phyloP scores from a whole-genome alignment of 2,113 vertebrate species.

The Phainopepla nitens region DNA sequence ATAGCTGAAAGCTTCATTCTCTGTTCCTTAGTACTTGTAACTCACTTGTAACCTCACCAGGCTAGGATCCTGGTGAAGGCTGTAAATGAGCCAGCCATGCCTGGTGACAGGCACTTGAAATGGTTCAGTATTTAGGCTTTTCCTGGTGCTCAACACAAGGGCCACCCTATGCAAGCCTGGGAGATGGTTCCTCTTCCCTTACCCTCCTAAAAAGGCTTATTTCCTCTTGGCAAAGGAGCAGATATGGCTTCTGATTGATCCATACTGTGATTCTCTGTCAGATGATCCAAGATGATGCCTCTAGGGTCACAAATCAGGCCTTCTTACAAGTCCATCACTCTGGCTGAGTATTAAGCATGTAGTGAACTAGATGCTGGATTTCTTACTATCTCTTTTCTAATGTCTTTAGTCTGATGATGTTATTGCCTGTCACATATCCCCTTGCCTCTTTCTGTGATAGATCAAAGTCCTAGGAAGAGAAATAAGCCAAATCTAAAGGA shows the following conservation, averaged over 20 bases:
- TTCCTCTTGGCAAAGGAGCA: background rate
- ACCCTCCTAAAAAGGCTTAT: background rate
- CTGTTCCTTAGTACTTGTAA: background rate
- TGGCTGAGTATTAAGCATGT: background rate
- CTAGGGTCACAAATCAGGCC: background rate
- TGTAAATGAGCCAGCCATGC: fast-evolving
- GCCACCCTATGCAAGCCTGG: background rate
- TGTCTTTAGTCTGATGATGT: background rate
- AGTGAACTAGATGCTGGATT: background rate
- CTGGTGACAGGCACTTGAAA: background rate
- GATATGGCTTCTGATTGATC: background rate
- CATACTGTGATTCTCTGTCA: background rate
- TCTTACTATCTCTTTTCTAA: background rate
- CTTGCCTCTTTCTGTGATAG: background rate
- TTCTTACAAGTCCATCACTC: background rate
- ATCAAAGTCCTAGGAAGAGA: background rate
- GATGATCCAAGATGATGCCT: background rate
- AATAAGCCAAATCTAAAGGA: background rate
- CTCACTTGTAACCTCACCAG: too few relatives aligned
- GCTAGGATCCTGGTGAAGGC: background rate
- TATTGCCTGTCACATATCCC: background rate
- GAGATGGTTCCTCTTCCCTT: background rate
- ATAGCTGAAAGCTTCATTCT: background rate
- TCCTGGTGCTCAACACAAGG: fast-evolving
- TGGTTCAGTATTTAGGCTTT: background rate